Evolutionary conservation across 2,888 invertebrate genomes (phyloP).

Genomic region (Ophioninae sp.): DNA sequence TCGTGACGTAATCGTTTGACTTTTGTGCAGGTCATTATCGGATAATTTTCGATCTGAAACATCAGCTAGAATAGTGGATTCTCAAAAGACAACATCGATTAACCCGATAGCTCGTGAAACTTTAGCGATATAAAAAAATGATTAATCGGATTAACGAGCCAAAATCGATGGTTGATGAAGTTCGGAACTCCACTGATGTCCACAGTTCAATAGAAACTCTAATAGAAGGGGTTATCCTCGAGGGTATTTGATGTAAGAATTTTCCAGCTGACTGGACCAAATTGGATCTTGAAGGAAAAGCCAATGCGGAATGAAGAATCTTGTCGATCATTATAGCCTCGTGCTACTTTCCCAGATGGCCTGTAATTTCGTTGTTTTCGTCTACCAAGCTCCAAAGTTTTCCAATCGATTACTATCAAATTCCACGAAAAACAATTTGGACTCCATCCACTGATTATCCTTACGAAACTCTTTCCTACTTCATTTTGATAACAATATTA

Average conservation of each 20-base stretch:
- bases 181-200: too few species aligned
- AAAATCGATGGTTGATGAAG: background rate
- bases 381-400: background rate
- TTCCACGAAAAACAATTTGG: background rate
- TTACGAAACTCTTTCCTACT: background rate
- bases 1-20: background rate
- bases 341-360: background rate
- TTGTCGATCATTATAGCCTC: slow-evolving; percentile 13
- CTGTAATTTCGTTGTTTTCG: slow-evolving; percentile 18
- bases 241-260: slow-evolving; percentile 1
- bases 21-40: too few species aligned
- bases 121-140: background rate
- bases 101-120: background rate
- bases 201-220: background rate
- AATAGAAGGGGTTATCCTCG: slow-evolving; percentile 3
- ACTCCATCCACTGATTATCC: background rate
- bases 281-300: slow-evolving; percentile 13
- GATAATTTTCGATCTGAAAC: too few species aligned
- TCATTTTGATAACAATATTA: background rate
- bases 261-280: slow-evolving; percentile 12
- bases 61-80: background rate
- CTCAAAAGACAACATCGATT: background rate
- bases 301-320: slow-evolving; percentile 42
- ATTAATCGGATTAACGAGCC: background rate
- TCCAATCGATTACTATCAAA: background rate